Evolutionary conservation across 2,113 vertebrate species (phyloP).

Genomic region (Platichthys flesus): DNA sequence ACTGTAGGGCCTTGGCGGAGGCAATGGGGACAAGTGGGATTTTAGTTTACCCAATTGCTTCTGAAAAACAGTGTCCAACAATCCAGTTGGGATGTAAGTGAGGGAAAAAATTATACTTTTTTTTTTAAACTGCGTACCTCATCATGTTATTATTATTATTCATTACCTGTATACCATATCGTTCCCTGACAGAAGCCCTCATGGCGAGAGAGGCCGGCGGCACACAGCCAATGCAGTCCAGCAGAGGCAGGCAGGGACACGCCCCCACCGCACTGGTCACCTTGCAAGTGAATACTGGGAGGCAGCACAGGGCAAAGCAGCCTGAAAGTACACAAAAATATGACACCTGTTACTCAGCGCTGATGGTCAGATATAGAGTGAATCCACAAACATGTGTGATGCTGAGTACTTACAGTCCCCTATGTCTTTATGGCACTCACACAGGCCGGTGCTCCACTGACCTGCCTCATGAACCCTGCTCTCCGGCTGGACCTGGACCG

Average conservation of each 20-base stretch:
- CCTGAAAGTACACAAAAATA: conserved; percentile 55
- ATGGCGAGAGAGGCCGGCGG: conserved; percentile 78
- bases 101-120: too few relatives aligned
- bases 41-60: too few relatives aligned
- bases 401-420: conserved; percentile 71
- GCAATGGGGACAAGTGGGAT: too few relatives aligned
- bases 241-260: conserved; percentile 74
- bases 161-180: conserved; percentile 76
- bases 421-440: conserved; percentile 78
- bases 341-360: background rate
- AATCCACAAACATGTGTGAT: background rate
- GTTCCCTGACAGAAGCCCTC: conserved; percentile 77
- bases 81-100: too few relatives aligned
- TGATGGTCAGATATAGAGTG: background rate
- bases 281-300: conserved; percentile 81
- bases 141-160: too few relatives aligned
- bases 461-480: conserved; percentile 5
- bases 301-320: conserved; percentile 82
- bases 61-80: too few relatives aligned
- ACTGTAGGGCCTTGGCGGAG: too few relatives aligned
- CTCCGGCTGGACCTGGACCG: conserved; percentile 65
- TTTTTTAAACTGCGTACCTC: too few relatives aligned
- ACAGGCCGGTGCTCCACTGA: conserved; percentile 80
- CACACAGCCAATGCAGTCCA: conserved; percentile 78
- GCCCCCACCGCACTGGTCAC: conserved; percentile 68